Evolutionary conservation across 2,888 invertebrate genomes (phyloP).

Genomic region (Pardosa pseudoannulata): DNA sequence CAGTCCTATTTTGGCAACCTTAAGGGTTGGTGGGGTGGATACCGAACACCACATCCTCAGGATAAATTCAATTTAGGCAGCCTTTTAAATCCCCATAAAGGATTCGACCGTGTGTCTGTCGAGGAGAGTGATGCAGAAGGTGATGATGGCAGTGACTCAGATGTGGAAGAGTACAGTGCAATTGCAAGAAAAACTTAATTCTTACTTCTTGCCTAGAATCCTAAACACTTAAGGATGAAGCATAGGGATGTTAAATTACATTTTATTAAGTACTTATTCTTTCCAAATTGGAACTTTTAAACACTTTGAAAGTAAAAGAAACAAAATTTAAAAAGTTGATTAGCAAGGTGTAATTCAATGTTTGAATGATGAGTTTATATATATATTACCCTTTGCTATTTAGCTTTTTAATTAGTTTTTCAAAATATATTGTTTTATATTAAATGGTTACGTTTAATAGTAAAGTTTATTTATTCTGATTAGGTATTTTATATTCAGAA

Average conservation of each 20-base stretch:
- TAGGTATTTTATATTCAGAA: too few relatives aligned
- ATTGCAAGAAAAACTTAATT: constrained; percentile 62
- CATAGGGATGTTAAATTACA: too few relatives aligned
- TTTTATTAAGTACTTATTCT: neutral
- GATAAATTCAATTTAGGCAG: constrained; percentile 68
- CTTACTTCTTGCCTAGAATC: neutral
- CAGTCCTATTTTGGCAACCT: constrained; percentile 65
- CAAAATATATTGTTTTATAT: too few relatives aligned
- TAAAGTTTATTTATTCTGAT: too few relatives aligned
- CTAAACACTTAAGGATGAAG: constrained; percentile 1
- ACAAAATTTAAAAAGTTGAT: too few relatives aligned
- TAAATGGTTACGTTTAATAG: too few relatives aligned
- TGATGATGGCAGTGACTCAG: constrained; percentile 72
- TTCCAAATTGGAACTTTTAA: too few relatives aligned
- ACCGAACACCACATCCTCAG: constrained; percentile 68
- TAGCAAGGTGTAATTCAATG: neutral
- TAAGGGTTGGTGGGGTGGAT: constrained; percentile 72
- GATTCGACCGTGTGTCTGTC: constrained; percentile 83
- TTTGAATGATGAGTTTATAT: too few relatives aligned
- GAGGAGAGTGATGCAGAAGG: constrained; percentile 83
- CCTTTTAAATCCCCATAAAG: constrained; percentile 81
- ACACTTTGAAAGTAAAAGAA: too few relatives aligned
- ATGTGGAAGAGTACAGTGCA: constrained; percentile 73
- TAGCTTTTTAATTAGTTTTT: too few relatives aligned
- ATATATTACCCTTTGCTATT: too few relatives aligned